Evolutionary conservation across 1,140 invertebrate genomes (phyloP), one percentile per base, ranked within the genome.

Genomic region (Drosophila yakuba): DNA sequence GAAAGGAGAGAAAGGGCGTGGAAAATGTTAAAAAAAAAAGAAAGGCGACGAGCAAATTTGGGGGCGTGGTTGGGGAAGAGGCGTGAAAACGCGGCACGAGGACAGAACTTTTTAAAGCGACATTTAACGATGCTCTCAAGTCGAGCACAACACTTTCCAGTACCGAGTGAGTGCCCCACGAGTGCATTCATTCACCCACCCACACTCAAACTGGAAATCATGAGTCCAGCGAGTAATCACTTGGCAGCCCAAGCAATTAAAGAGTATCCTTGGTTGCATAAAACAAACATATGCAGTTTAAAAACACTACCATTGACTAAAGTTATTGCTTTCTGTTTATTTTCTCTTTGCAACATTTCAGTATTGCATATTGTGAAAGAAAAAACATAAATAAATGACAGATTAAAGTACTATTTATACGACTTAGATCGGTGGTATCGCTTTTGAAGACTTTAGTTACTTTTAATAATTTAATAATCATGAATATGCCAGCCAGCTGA

Each of bases 71-170:
- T 15, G 11, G 12, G 38, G 23, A n/a, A 20, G 15, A 39, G 60
- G 25, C 15, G 15, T 8, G 32, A 51, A 36, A 51, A 36, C 32
- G 15, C 4, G 32, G 50, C 10, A 20, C 32, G 45, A 3, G 25
- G 20, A 35, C 38, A 28, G 14, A 83, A 83, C 63, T 83, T 83
- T 83, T 84, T 84, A 83, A 83, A 83, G 80, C 71, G 71, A 69
- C 71, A 83, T 83, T 83, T 83, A 74, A 68, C 77, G 51, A 69
- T 69, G 66, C 63, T 45, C 66, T 54, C 39, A 55, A 68, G 63
- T 69, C 55, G 41, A 47, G 47, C 67, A 56, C 36, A 47, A 36
- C 67, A 47, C 63, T 57, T 55, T 36, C 17, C 36, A 47, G 35
- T 41, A 15, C 43, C 61, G 36, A 69, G 63, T 57, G 48, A 69